Conservation (phyloP, 2,113 vertebrate species). For the Eulemur rufifrons region DNA sequence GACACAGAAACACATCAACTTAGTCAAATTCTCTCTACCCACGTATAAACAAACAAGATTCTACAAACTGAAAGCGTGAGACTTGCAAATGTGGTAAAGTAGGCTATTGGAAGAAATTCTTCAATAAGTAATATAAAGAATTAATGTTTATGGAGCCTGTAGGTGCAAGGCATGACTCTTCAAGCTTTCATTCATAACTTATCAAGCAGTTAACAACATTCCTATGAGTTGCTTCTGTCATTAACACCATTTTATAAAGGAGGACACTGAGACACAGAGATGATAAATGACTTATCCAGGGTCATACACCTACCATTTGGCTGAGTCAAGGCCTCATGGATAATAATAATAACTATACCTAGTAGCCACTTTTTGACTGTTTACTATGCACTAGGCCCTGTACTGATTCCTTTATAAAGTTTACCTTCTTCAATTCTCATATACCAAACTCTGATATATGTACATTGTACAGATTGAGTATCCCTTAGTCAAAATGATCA, state of each 20-base stretch:
- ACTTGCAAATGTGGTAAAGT: not conserved
- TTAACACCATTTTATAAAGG: not conserved
- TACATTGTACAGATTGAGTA: not conserved
- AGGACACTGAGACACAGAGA: not conserved
- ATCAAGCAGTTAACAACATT: not conserved
- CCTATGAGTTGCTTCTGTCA: not conserved
- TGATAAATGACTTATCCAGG: not conserved
- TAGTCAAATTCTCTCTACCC: not conserved
- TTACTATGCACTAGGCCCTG: not conserved
- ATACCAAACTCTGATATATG: not conserved
- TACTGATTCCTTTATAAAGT: not conserved
- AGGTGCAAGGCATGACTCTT: not conserved
- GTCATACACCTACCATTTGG: not conserved
- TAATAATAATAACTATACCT: not conserved
- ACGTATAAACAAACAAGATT: not conserved
- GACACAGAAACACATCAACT: not conserved
- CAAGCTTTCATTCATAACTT: not conserved
- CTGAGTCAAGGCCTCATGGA: not conserved
- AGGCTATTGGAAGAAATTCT: not conserved
- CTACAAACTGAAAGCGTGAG: not conserved
- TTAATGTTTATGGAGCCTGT: not conserved
- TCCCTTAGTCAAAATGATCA: not conserved
- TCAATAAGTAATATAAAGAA: not conserved
- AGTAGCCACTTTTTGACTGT: not conserved
- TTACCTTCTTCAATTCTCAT: not conserved